Evolutionary conservation across 2,888 invertebrate species (phyloP).

Genomic region (Nomada hirtipes): DNA sequence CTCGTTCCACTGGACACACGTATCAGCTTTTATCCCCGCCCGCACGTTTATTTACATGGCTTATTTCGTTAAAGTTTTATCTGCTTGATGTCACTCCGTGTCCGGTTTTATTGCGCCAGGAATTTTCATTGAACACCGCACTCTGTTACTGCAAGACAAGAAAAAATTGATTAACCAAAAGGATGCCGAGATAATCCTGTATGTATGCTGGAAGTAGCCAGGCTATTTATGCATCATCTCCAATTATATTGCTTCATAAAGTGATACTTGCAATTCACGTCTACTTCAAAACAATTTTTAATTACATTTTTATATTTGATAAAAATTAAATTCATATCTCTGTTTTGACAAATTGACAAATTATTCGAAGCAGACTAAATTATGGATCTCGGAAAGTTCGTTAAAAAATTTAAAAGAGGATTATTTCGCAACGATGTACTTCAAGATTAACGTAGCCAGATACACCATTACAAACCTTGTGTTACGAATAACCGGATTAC

Average conservation of each 20-base stretch:
- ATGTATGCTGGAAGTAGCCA: not conserved
- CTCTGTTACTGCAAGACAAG: not conserved
- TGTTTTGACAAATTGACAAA: too few relatives aligned
- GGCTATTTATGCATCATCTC: not conserved
- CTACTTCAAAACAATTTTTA: too few relatives aligned
- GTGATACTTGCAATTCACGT: not conserved
- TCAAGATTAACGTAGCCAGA: too few relatives aligned
- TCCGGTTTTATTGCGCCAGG: constrained; percentile 38
- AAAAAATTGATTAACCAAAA: constrained; percentile 29
- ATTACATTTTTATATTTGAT: too few relatives aligned
- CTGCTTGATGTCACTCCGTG: constrained; percentile 38
- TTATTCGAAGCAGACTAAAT: too few relatives aligned
- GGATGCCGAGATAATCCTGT: constrained; percentile 10
- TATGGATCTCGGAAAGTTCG: too few relatives aligned
- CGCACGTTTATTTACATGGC: constrained; percentile 52
- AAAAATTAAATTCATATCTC: too few relatives aligned
- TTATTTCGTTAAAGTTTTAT: constrained; percentile 56
- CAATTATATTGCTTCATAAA: not conserved
- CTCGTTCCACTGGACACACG: constrained; percentile 38
- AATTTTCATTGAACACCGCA: constrained; percentile 38
- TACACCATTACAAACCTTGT: too few relatives aligned
- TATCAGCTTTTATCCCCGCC: constrained; percentile 44
- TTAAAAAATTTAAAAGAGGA: too few relatives aligned
- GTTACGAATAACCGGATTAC: too few relatives aligned
- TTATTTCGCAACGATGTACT: too few relatives aligned